phyloP scores from a whole-genome alignment of 23 tunicate genomes.

The Trididemnum miniatum region DNA sequence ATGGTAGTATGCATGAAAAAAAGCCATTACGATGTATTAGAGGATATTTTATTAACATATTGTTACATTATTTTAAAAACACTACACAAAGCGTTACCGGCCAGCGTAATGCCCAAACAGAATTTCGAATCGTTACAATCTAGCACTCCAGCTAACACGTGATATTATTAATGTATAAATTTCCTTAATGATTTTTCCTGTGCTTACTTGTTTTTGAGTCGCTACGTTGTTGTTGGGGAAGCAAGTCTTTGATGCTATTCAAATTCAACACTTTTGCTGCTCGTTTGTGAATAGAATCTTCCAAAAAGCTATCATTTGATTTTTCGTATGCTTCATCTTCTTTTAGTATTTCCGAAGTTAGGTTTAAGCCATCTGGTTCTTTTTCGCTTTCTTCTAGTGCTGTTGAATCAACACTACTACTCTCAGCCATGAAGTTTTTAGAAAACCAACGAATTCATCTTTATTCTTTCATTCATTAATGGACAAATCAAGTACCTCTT shows the following conservation, averaged over 20 bases:
- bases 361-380: constrained; percentile 36
- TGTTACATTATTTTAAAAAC: no score
- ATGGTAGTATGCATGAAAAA: no score
- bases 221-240: not conserved
- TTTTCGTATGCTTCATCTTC: constrained; percentile 30
- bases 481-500: not conserved
- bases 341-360: constrained; percentile 35
- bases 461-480: not conserved
- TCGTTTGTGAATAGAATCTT: constrained; percentile 47
- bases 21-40: no score
- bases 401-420: constrained; percentile 44
- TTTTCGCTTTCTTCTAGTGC: not conserved
- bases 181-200: no score
- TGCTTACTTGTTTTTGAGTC: no score
- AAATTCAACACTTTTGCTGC: constrained; percentile 46
- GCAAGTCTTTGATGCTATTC: constrained; percentile 39
- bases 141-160: no score
- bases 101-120: no score
- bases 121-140: no score
- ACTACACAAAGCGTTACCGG: no score
- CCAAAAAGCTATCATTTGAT: constrained; percentile 27
- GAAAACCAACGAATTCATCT: not conserved
- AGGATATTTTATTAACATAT: no score
- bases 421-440: constrained; percentile 36
- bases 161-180: no score